Base-by-base conservation (phyloP, 2,113 vertebrate genomes). In the Myodes glareolus region DNA sequence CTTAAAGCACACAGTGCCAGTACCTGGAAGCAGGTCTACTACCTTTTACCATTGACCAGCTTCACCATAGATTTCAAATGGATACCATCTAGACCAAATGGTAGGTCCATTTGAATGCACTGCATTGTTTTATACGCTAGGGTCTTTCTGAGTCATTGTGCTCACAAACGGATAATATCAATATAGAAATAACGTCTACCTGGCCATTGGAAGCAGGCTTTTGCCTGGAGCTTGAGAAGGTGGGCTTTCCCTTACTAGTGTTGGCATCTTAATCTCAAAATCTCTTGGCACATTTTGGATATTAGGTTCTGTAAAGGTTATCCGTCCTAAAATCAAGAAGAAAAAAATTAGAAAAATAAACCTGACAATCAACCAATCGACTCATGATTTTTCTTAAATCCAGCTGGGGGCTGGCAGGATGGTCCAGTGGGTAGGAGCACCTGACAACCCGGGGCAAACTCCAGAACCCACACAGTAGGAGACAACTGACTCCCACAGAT, bases 201-300 rank as follows among this genome's bases (percentile, higher is more conserved):
- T 99, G 96, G 31, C 42, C n/a, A 67, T 7, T 25, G 78, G 94
- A 96, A 92, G 94, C 0, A 0, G 92, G 36, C 61, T 52, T 91
- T 68, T 97, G 86, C 96, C 97, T 86, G 33, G 63, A 21, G 95
- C 98, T 97, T 98, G 99, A 50, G 98, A 99, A 36, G 99, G 99
- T 12, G 99, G 99, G 95, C 99, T 99, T 97, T 99, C 99, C 92
- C 96, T 99, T 75, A 99, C 98, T 82, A 99, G 82, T 3, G 98
- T 98, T 7, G 99, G 99, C 99, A 99, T 99, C 97, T 98, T 96
- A 78, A 99, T 99, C 98, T 99, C 99, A 99, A 99, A 99, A 98
- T 99, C 99, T 98, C 99, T 99, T 70, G 99, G 99, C 45, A 99
- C 99, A 3, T 99, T 99, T 98, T 99, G 99, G 98, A 99, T 99